These are phyloP conservation scores for silkworm (Bombyx mori) DNA, from an alignment of 1,140 invertebrate genomes.

Conservation along the genomic window DNA sequence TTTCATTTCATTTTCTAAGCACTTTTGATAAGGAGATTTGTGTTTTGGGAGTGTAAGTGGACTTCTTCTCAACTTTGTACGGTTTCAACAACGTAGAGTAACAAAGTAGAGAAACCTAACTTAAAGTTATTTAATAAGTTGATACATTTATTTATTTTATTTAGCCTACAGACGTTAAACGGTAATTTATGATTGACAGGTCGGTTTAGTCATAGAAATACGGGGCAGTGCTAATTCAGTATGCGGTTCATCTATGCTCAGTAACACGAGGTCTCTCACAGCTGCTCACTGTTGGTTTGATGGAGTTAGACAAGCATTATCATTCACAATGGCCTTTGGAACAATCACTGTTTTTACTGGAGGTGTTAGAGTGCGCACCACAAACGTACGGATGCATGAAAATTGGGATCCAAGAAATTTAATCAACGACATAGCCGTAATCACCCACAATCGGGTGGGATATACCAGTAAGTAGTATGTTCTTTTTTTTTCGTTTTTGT, in stretches of 20 bases:
- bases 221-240: neutral
- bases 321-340: neutral
- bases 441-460: neutral
- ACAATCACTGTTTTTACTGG: neutral
- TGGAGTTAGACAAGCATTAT: neutral
- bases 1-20: too few species aligned
- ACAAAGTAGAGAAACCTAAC: too few species aligned
- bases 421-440: neutral
- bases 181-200: neutral
- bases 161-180: too few species aligned
- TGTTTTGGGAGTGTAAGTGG: too few species aligned
- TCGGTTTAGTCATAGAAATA: neutral
- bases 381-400: neutral
- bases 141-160: too few species aligned
- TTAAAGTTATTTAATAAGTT: too few species aligned
- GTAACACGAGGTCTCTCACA: too few species aligned
- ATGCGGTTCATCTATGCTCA: neutral
- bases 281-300: neutral
- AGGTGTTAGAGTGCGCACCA: neutral
- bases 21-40: too few species aligned
- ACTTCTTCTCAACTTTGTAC: too few species aligned
- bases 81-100: too few species aligned
- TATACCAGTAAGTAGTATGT: neutral
- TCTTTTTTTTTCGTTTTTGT: conserved; percentile 5
- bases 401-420: neutral